Percentiles rank a stretch among this genome's conserved stretches.
Evolutionary conservation across 2,113 vertebrate species (phyloP).

Genomic region (Beaufortia kweichowensis): DNA sequence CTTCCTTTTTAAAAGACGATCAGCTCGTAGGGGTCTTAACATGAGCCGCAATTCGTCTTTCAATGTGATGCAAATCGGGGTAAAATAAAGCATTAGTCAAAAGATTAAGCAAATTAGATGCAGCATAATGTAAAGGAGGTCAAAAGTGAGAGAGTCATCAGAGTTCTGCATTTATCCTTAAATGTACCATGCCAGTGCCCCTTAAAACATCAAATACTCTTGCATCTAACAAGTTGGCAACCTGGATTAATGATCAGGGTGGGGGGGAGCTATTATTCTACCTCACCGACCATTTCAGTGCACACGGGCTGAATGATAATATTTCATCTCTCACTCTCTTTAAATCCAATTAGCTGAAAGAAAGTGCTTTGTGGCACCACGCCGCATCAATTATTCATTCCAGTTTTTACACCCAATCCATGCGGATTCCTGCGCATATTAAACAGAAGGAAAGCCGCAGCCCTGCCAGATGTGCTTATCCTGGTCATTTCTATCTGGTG

Average conservation of each 20-base stretch:
- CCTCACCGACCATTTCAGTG: constrained; percentile 47
- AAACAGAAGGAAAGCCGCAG: constrained; percentile 61
- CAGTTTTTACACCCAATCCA: constrained; percentile 68
- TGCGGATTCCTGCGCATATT: constrained; percentile 72
- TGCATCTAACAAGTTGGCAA: constrained; percentile 39
- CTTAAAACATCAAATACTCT: constrained; percentile 26
- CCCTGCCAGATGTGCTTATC: constrained; percentile 69
- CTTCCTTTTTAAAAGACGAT: constrained; percentile 30
- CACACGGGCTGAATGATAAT: constrained; percentile 52
- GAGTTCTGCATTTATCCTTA: not conserved
- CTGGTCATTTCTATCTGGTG: constrained; percentile 63
- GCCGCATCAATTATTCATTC: constrained; percentile 75
- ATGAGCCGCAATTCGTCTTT: constrained; percentile 24
- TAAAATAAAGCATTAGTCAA: constrained; percentile 53
- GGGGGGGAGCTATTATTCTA: constrained; percentile 56
- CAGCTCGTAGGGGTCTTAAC: constrained; percentile 22
- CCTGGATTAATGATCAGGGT: constrained; percentile 53
- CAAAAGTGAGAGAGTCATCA: constrained; percentile 20
- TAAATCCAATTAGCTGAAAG: constrained; percentile 75
- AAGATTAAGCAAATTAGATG: constrained; percentile 47
- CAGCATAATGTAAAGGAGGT: constrained; percentile 34
- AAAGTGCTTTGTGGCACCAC: constrained; percentile 67
- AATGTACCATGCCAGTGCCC: not conserved
- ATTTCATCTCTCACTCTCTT: constrained; percentile 53
- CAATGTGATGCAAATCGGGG: constrained; percentile 27